A percentile compares a stretch with the other conserved stretches of the same genome.
Conservation (phyloP, 2,113 vertebrate species). For the Notechis scutatus region DNA sequence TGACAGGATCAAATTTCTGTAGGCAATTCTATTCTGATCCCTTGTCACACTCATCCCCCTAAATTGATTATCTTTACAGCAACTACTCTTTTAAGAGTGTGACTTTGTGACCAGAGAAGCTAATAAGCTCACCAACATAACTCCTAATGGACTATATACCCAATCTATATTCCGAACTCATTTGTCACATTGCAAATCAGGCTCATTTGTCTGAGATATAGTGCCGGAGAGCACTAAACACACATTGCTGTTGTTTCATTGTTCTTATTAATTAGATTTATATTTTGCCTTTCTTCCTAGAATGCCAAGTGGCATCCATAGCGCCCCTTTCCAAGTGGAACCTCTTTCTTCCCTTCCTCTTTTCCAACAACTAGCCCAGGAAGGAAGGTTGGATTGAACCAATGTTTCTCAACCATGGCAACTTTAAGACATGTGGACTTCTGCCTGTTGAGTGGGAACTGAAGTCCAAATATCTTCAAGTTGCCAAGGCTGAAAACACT, state of each 20-base stretch:
- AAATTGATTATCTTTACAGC: not conserved
- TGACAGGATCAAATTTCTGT: not conserved
- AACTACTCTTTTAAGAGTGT: not conserved
- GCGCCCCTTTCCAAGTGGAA: not conserved
- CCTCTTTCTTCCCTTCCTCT: not conserved
- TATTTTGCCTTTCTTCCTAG: not conserved
- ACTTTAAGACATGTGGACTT: not conserved
- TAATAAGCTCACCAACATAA: not conserved
- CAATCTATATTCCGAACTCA: not conserved
- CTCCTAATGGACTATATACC: not conserved
- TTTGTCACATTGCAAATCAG: not conserved
- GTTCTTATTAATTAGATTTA: not conserved
- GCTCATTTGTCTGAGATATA: not conserved
- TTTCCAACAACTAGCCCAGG: not conserved
- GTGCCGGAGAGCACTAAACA: not conserved
- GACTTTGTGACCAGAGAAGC: not conserved
- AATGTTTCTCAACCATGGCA: not conserved
- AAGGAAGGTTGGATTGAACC: not conserved
- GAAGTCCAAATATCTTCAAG: not conserved
- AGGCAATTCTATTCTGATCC: not conserved
- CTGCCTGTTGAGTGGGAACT: not conserved
- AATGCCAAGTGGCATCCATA: not conserved
- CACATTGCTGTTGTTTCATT: not conserved
- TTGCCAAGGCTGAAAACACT: not conserved
- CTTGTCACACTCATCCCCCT: not conserved